Percentiles rank a stretch among this genome's conserved stretches.
Evolutionary conservation across 2,797 vertebrate genomes (phyloP).

Genomic region (Pipistrellus nathusii): DNA sequence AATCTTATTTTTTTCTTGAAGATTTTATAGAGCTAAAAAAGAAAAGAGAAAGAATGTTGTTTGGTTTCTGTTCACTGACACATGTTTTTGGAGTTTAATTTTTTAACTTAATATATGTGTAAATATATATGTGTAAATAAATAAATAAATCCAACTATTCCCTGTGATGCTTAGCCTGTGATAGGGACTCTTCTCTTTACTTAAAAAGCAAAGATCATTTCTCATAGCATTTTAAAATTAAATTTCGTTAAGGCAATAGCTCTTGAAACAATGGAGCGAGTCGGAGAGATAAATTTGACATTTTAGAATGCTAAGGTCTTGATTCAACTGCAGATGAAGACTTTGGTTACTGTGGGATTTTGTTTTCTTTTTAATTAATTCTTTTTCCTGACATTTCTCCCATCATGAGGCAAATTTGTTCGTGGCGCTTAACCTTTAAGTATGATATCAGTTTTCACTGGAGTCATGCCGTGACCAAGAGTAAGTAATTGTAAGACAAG

Average conservation of each 20-base stretch:
- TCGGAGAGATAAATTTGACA: conserved; percentile 66
- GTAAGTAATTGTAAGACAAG: conserved; percentile 39
- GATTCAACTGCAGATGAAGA: conserved; percentile 70
- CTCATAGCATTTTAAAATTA: conserved; percentile 13
- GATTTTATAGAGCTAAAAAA: conserved; percentile 11
- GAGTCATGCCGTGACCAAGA: conserved; percentile 68
- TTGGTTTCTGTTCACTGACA: conserved; percentile 42
- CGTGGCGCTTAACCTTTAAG: conserved; percentile 83
- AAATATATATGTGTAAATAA: neutral
- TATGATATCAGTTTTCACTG: conserved; percentile 75
- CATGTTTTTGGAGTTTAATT: neutral
- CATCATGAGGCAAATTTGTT: conserved; percentile 82
- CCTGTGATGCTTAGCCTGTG: neutral
- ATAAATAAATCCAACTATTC: neutral
- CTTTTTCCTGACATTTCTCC: conserved; percentile 81
- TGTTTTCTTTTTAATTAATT: conserved; percentile 80
- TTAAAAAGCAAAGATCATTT: conserved; percentile 56
- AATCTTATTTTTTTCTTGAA: neutral
- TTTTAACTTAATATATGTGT: neutral
- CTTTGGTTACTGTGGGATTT: conserved; percentile 69
- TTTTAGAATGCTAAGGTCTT: conserved; percentile 77
- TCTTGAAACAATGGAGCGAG: conserved; percentile 38
- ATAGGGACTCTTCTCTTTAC: conserved; percentile 45
- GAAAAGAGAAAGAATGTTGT: neutral
- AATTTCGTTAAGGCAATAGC: conserved; percentile 54